Conservation (phyloP, 1,140 invertebrate genomes). For the Bombus turneri region DNA sequence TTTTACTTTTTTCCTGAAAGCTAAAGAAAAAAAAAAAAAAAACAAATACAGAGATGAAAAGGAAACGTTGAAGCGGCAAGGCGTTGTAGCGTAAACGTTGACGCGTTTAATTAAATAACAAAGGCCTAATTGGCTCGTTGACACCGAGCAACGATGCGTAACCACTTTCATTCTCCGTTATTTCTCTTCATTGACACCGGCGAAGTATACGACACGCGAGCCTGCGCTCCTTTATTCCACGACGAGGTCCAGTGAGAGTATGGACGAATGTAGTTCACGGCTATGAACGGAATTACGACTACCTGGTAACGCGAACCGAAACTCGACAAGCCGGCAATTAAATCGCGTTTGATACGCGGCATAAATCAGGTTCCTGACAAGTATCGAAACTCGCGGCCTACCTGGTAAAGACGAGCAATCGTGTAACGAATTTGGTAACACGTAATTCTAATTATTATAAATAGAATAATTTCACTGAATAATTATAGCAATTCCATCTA, state of each 20-base stretch:
- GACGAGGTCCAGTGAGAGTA: background rate
- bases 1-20: no score
- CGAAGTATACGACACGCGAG: slow-evolving; percentile 29
- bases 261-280: slow-evolving; percentile 26
- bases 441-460: no score
- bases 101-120: slow-evolving; percentile 33
- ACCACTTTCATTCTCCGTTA: slow-evolving; percentile 49
- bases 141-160: slow-evolving; percentile 38
- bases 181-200: slow-evolving; percentile 46
- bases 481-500: no score
- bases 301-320: slow-evolving; percentile 10
- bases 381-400: background rate
- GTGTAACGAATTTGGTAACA: no score
- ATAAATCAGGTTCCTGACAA: background rate
- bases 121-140: slow-evolving; percentile 33
- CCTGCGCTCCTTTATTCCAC: background rate
- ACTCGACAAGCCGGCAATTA: slow-evolving; percentile 6
- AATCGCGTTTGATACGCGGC: background rate
- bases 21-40: no score
- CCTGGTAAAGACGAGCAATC: background rate
- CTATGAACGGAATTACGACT: background rate
- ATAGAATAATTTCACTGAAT: no score
- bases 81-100: background rate
- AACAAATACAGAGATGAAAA: background rate
- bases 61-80: no score